phyloP scores from a whole-genome alignment of 2,888 invertebrate species.

The Caenorhabditis japonica region DNA sequence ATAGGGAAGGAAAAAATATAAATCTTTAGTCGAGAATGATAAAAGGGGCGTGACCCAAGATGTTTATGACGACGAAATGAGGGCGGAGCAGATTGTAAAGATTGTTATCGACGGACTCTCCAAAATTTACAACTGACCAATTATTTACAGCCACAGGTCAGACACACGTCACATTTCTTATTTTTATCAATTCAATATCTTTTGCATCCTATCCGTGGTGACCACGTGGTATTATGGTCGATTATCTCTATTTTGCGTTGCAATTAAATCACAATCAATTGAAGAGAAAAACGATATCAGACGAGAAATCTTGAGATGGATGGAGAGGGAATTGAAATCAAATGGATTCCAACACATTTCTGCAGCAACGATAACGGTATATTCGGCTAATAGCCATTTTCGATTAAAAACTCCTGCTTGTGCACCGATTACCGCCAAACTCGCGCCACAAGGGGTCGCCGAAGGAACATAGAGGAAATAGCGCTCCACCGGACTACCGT shows the following conservation, averaged over 20 bases:
- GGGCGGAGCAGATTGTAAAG: conserved; percentile 11
- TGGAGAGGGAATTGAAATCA: no score
- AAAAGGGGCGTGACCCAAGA: conserved; percentile 22
- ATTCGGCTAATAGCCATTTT: no score
- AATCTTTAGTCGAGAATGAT: conserved; percentile 14
- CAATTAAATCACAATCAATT: neutral
- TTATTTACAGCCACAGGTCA: no score
- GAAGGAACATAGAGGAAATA: no score
- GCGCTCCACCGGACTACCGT: no score
- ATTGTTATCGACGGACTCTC: conserved; percentile 10
- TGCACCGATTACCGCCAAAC: no score
- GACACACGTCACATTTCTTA: no score
- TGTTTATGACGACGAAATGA: conserved; percentile 32
- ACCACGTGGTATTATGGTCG: conserved; percentile 42
- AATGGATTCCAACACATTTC: no score
- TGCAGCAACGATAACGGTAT: no score
- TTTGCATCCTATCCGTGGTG: conserved; percentile 6
- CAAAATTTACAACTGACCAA: neutral
- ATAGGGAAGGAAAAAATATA: conserved; percentile 16
- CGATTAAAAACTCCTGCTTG: no score
- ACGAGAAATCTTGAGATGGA: no score
- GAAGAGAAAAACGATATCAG: neutral
- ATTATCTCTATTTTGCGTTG: conserved; percentile 27
- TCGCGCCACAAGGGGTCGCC: no score
- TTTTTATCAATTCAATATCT: neutral